Percentiles rank a stretch among this genome's conserved stretches.
phyloP scores from a whole-genome alignment of 2,113 vertebrate species.

The Ramphastos sulfuratus region DNA sequence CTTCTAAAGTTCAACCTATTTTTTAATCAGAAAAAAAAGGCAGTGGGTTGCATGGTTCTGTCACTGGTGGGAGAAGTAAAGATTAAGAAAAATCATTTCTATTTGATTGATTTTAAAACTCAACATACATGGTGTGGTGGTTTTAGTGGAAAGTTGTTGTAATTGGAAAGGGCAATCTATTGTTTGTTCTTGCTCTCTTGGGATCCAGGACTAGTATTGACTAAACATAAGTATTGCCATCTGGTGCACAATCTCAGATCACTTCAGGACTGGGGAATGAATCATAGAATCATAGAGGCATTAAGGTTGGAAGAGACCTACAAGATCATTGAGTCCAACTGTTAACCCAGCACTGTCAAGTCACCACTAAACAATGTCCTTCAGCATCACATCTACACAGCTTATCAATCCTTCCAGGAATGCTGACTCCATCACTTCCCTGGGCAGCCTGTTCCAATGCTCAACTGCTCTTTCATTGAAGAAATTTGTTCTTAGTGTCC shows the following conservation, averaged over 20 bases:
- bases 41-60: not conserved
- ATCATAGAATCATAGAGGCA: too few relatives aligned
- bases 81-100: too few relatives aligned
- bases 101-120: not conserved
- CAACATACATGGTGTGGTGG: accelerated
- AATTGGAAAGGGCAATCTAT: not conserved
- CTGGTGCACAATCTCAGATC: not conserved
- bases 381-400: too few relatives aligned
- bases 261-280: not conserved
- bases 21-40: not conserved
- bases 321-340: too few relatives aligned
- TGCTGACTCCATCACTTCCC: too few relatives aligned
- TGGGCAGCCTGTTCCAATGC: too few relatives aligned
- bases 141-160: not conserved
- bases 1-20: not conserved
- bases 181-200: not conserved
- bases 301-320: too few relatives aligned
- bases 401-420: too few relatives aligned
- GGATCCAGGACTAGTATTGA: not conserved
- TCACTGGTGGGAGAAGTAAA: not conserved
- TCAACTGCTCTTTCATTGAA: too few relatives aligned
- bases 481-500: too few relatives aligned
- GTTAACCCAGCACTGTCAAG: too few relatives aligned
- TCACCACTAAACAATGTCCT: too few relatives aligned
- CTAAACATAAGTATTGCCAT: not conserved